These are phyloP conservation scores for Philotrypesis tridentata DNA, from an alignment of 1,140 invertebrate genomes.

Conservation along the genomic window DNA sequence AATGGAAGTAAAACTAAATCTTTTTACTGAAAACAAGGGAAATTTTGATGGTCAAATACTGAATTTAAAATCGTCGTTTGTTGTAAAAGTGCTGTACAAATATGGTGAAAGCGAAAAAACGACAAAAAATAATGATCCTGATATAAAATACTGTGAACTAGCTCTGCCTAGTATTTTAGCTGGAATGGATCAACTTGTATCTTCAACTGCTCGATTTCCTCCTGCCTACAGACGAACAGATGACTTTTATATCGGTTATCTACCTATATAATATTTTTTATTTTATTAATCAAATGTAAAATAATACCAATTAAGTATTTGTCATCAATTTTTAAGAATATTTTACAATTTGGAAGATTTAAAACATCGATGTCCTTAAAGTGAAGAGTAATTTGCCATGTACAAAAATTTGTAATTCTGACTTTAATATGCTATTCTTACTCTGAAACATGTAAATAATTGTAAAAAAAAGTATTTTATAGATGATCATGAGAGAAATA, in stretches of 20 bases:
- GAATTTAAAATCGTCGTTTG: constrained; percentile 54
- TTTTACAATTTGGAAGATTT: neutral
- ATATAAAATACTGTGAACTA: constrained; percentile 62
- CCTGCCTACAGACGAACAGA: constrained; percentile 61
- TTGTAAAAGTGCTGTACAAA: constrained; percentile 67
- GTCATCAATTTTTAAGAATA: neutral
- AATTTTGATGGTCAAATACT: constrained; percentile 50
- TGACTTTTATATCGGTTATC: constrained; percentile 63
- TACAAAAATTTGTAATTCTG: neutral
- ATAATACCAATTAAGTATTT: neutral
- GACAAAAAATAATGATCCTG: constrained; percentile 49
- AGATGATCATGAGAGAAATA: constrained; percentile 31
- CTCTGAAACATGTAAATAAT: constrained; percentile 33
- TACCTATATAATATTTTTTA: constrained; percentile 54
- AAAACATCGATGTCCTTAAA: neutral
- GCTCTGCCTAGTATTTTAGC: constrained; percentile 60
- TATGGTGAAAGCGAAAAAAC: constrained; percentile 60
- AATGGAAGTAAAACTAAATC: constrained; percentile 65
- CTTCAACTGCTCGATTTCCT: constrained; percentile 64
- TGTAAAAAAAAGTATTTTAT: constrained; percentile 19
- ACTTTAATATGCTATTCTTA: neutral
- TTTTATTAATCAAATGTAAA: constrained; percentile 17
- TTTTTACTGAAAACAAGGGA: constrained; percentile 59
- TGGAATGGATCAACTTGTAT: constrained; percentile 65
- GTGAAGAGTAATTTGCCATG: neutral